Percentiles rank a stretch among this genome's conserved stretches.
Conservation (phyloP, 2,888 invertebrate genomes). For the Autographa pulchrina region DNA sequence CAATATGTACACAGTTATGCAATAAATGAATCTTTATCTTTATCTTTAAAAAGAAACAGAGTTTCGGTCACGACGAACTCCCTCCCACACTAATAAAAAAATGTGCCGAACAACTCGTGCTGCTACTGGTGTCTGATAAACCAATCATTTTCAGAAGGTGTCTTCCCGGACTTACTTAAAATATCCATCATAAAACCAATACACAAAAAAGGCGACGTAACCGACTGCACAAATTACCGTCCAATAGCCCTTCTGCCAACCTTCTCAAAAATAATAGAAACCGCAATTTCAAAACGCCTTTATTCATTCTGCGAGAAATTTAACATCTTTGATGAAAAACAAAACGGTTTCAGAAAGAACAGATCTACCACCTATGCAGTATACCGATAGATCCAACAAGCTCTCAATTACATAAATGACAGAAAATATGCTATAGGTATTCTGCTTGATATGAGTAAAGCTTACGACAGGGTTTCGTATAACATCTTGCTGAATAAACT, state of each 20-base stretch:
- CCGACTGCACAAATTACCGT: slow-evolving; percentile 18
- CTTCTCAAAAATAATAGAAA: neutral
- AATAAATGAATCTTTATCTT: too few relatives aligned
- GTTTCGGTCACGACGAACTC: slow-evolving; percentile 33
- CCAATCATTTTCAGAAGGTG: slow-evolving; percentile 25
- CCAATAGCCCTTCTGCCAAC: neutral
- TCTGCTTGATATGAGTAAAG: slow-evolving; percentile 52
- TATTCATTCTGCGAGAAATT: slow-evolving; percentile 6
- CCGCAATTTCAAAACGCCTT: slow-evolving; percentile 22
- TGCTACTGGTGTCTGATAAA: slow-evolving; percentile 21
- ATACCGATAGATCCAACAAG: slow-evolving; percentile 28
- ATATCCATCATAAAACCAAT: slow-evolving; percentile 30
- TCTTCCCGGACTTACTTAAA: slow-evolving; percentile 25
- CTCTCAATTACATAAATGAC: slow-evolving; percentile 24
- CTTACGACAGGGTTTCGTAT: slow-evolving; percentile 18
- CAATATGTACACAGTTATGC: too few relatives aligned
- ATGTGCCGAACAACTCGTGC: slow-evolving; percentile 23
- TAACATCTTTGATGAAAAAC: slow-evolving; percentile 16
- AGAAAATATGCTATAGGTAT: slow-evolving; percentile 44
- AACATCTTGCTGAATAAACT: slow-evolving; percentile 41
- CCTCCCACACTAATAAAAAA: slow-evolving; percentile 27
- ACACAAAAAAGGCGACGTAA: slow-evolving; percentile 25
- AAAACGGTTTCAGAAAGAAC: slow-evolving; percentile 8
- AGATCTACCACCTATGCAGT: slow-evolving; percentile 32
- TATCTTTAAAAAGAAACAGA: slow-evolving; percentile 40